Evolutionary conservation across 2,113 vertebrate species (phyloP).

Genomic region (Scolopax mira): DNA sequence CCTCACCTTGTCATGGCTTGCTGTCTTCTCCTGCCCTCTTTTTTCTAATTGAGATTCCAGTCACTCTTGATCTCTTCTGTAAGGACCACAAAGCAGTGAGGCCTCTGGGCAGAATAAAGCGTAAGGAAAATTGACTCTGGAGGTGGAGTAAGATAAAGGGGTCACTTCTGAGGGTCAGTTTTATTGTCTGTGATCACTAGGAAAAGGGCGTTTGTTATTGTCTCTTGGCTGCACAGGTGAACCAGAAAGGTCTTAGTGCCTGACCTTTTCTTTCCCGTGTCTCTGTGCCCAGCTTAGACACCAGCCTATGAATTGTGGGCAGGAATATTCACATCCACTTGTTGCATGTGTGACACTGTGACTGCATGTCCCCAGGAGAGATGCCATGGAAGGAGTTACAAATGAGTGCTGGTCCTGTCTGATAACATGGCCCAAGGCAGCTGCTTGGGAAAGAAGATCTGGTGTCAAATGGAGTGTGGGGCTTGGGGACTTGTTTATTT

Average conservation of each 20-base stretch:
- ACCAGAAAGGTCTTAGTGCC: neutral
- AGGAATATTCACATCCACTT: neutral
- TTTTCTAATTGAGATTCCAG: conserved; percentile 27
- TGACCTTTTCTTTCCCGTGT: neutral
- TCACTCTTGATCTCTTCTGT: conserved; percentile 5
- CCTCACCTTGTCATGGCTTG: neutral
- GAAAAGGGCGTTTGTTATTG: neutral
- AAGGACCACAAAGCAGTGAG: neutral
- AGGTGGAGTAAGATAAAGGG: neutral
- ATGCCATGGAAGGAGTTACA: neutral
- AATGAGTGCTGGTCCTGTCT: neutral
- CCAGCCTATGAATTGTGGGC: neutral
- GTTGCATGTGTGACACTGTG: neutral
- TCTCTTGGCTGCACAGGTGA: neutral
- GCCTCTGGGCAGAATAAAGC: neutral
- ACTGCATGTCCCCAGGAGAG: neutral
- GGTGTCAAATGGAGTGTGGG: neutral
- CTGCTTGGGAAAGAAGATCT: neutral
- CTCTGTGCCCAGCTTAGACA: neutral
- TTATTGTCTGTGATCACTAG: neutral
- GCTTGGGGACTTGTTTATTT: neutral
- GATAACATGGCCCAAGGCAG: neutral
- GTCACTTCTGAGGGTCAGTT: neutral
- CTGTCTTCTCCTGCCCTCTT: neutral
- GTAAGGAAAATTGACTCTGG: neutral